Base-by-base conservation (phyloP, 2,888 invertebrate species). In the Myopa tessellatipennis region DNA sequence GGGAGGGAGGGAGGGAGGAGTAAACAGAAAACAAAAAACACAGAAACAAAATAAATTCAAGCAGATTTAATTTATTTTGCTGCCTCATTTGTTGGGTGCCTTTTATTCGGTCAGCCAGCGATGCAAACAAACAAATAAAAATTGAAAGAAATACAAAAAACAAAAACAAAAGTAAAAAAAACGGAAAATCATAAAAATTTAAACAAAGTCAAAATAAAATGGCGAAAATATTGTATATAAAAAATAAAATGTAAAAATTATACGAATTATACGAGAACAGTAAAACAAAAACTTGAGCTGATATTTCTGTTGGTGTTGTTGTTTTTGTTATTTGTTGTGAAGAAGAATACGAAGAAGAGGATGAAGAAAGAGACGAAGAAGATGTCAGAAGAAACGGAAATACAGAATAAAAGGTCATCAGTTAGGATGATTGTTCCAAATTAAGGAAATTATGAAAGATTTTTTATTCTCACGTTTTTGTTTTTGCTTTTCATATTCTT, bases 11-110 rank as follows among this genome's bases (percentile, higher is more conserved):
- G 26, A 26, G 26, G 26, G 1, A 26, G 26, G 26, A 26, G 26
- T 26, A 26, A 26, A 26, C 60, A 26, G 26, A 26, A 16, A 67
- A 67, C 67, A 67, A 40, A 67, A 38, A n/a, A 40, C 36, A 18
- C 45, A 45, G 18, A 26, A 61, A 61, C n/a, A 40, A 68, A 68
- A 68, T 68, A 68, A 45, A 68, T 68, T 38, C 38, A 68, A 68
- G 38, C 38, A n/a, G n/a, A 38, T 68, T 68, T 16, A 68, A 18
- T 68, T 68, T 68, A 40, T 68, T 45, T 40, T 45, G 10, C 10
- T 40, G 4, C 18, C 67, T 36, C 34, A n/a, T 36, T 67, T 40
- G n/a, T 68, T 18, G 68, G 14, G 26, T 65, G 10, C 12, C 38
- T n/a, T 63, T 34, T 63, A 7, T 26, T 26, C 26, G 26, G 26